Base-by-base conservation (phyloP, 2,888 invertebrate genomes). In the Notodromas monacha region DNA sequence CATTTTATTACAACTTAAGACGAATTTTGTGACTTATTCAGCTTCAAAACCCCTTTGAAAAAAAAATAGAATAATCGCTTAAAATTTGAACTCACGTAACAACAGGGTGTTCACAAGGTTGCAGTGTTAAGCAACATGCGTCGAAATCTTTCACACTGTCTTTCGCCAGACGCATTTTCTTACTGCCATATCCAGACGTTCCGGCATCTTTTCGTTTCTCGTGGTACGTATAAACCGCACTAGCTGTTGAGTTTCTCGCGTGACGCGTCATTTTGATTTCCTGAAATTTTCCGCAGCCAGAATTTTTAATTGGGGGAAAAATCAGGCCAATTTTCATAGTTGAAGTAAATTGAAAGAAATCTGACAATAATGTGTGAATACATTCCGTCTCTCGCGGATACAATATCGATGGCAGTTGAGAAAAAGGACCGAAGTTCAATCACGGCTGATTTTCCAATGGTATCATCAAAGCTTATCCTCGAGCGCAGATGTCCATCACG, bases 241-340 rank as follows among this genome's bases (percentile, higher is more conserved):
- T 81, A 2, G 96, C 92, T 2, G 96, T 99, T 44, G 81, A 81
- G 53, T 99, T 99, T 49, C 79, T 67, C 6, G 86, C 92, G 46
- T 99, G 96, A 31, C 96, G 61, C 1, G 81, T 81, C 81, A 81
- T 81, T 12, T 8, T 34, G 28, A 27, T 8, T 12, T 26, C 14
- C 15, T 27, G 12, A 27, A 27, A 11, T 6, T 27, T 6, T n/a
- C 8, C n/a, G n/a, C 8, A 10, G n/a, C n/a, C n/a, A 10, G n/a
- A 8, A 21, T 8, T 10, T 21, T 21, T 21, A 10, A 10, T 10
- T 21, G n/a, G n/a, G 8, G 21, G n/a, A 21, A 21, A 8, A 21
- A 21, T 21, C n/a, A n/a, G 21, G 6, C 6, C 10, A 12, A 10
- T 27, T 27, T 12, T 27, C 8, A 27, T 12, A 27, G 10, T 10